Conservation (phyloP, 37 sponge, comb jelly and placozoan species). For the Chondrilla cf. caribensis region DNA sequence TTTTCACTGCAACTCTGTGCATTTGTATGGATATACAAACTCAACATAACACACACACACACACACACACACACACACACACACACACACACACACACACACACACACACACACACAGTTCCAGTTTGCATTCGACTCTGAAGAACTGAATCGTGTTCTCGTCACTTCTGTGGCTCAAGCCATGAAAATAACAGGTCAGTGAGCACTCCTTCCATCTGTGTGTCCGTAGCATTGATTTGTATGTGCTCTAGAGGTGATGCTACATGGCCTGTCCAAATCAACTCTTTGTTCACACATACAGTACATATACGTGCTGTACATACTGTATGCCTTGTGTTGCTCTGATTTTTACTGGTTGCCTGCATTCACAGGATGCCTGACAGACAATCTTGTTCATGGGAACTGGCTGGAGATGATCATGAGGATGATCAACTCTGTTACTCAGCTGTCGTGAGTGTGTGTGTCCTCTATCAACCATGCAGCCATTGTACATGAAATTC, state of each 20-base stretch:
- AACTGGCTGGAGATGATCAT: slow-evolving; percentile 71
- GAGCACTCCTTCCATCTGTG: neutral
- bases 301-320: too few relatives aligned
- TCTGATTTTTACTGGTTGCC: neutral
- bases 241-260: neutral
- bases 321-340: too few relatives aligned
- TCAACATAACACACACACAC: neutral
- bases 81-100: too few relatives aligned
- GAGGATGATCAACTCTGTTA: slow-evolving; percentile 38
- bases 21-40: neutral
- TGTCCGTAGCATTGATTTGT: neutral
- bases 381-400: slow-evolving; percentile 35
- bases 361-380: neutral
- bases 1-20: neutral
- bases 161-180: slow-evolving; percentile 71
- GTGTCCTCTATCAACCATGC: neutral
- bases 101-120: neutral
- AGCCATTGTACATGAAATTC: too few relatives aligned
- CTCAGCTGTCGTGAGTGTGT: slow-evolving; percentile 52
- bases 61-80: too few relatives aligned
- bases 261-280: too few relatives aligned
- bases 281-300: too few relatives aligned
- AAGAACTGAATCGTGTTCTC: slow-evolving; percentile 79
- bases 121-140: slow-evolving; percentile 51
- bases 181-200: slow-evolving; percentile 68